Conservation (phyloP, 1,140 invertebrate genomes). For the Drosophila nebulosa region DNA sequence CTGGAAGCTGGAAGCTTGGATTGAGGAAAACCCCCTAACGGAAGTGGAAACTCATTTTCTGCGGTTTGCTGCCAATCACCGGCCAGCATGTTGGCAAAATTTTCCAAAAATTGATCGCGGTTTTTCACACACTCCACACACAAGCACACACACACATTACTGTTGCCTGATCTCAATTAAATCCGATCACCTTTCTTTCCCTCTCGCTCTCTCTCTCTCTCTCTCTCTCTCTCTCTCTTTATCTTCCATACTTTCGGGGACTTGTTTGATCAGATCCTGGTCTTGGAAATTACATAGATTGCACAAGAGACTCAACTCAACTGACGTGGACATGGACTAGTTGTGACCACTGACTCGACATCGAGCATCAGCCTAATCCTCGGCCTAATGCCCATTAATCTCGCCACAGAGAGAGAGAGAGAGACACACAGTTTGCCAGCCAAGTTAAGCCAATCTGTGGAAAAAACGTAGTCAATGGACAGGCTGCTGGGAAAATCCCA, state of each 20-base stretch:
- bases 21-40: constrained; percentile 61
- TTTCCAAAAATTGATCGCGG: constrained; percentile 58
- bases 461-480: constrained; percentile 75
- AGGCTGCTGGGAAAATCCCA: constrained; percentile 51
- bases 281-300: constrained; percentile 75
- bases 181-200: constrained; percentile 42
- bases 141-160: neutral
- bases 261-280: constrained; percentile 76
- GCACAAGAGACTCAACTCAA: constrained; percentile 58
- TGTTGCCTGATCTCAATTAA: constrained; percentile 70
- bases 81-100: constrained; percentile 29
- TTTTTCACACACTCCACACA: constrained; percentile 58
- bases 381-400: constrained; percentile 68
- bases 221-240: neutral
- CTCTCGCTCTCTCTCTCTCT: neutral
- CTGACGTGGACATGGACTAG: neutral
- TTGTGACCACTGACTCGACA: neutral
- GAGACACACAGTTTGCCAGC: neutral
- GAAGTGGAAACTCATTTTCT: constrained; percentile 51
- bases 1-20: constrained; percentile 24
- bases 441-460: constrained; percentile 72
- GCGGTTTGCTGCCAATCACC: constrained; percentile 37
- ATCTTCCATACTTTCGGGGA: constrained; percentile 6
- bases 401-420: constrained; percentile 25
- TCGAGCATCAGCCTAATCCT: constrained; percentile 39